Evolutionary conservation across 2,797 vertebrate species (phyloP).

Genomic region (Argyrosomus regius): DNA sequence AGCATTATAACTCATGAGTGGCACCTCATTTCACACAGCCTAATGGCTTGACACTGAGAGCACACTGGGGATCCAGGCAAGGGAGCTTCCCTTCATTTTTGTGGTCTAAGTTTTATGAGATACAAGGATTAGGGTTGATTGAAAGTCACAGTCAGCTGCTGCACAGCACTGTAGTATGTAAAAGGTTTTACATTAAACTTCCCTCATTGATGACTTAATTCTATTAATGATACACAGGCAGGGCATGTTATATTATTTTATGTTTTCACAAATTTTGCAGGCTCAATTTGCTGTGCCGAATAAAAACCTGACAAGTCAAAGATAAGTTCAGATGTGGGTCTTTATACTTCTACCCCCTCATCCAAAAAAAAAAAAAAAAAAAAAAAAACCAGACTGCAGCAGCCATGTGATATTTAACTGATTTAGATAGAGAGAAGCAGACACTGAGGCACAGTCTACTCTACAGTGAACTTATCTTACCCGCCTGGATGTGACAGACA

Average conservation of each 20-base stretch:
- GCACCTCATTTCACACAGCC: constrained; percentile 91
- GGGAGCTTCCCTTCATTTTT: constrained; percentile 78
- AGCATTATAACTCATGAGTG: constrained; percentile 89
- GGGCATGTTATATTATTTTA: constrained; percentile 29
- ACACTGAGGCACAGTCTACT: constrained; percentile 63
- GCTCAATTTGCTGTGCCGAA: constrained; percentile 51
- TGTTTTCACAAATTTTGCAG: constrained; percentile 46
- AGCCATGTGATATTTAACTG: constrained; percentile 81
- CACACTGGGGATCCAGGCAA: constrained; percentile 81
- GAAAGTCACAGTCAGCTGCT: constrained; percentile 73
- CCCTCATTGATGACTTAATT: constrained; percentile 61
- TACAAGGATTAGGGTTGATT: constrained; percentile 79
- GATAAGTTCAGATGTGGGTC: constrained; percentile 66
- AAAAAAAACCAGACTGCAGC: constrained; percentile 43
- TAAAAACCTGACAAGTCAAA: constrained; percentile 67
- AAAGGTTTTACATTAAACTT: constrained; percentile 50
- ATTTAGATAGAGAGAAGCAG: constrained; percentile 75
- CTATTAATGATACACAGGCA: constrained; percentile 57
- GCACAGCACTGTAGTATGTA: constrained; percentile 31
- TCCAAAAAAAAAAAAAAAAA: constrained; percentile 33
- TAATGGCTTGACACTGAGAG: constrained; percentile 90
- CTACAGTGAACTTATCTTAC: constrained; percentile 83
- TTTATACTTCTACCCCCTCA: constrained; percentile 30
- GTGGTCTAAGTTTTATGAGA: constrained; percentile 77
- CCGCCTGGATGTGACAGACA: constrained; percentile 82